These are phyloP conservation scores for Artemisiospiza belli DNA, from an alignment of 2,113 vertebrate genomes.

Conservation along the genomic window DNA sequence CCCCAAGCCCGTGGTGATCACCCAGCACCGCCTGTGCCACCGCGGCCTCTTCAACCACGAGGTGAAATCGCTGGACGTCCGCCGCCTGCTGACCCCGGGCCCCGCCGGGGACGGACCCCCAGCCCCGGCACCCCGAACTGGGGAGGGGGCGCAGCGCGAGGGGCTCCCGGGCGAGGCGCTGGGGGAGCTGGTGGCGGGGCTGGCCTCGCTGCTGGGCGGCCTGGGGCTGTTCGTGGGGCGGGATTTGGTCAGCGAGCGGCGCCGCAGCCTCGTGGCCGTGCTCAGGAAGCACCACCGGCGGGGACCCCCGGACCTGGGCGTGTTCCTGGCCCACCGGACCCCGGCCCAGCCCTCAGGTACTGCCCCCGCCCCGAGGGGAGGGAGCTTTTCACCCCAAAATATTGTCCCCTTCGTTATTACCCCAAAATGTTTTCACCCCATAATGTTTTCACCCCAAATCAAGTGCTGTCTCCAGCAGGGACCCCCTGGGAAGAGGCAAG, in stretches of 20 bases:
- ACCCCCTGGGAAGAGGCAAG: no score
- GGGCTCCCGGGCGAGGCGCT: neutral
- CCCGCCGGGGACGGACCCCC: fast-evolving
- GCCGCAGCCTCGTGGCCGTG: fast-evolving
- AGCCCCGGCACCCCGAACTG: fast-evolving
- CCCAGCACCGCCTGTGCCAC: neutral
- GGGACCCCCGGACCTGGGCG: neutral
- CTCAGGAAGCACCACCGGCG: neutral
- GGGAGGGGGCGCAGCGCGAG: neutral
- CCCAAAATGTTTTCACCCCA: no score
- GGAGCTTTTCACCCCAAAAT: no score
- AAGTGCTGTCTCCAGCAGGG: no score
- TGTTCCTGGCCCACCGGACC: neutral
- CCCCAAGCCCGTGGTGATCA: neutral
- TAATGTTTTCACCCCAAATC: no score
- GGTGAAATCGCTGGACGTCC: neutral
- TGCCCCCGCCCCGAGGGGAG: neutral
- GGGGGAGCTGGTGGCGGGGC: neutral
- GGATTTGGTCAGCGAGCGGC: neutral
- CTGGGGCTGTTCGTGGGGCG: neutral
- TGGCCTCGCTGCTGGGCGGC: neutral
- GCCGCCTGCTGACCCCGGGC: neutral
- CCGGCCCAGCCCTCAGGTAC: neutral
- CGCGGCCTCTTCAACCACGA: neutral
- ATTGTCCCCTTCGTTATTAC: no score